A percentile compares a stretch with the other conserved stretches of the same genome.
These are phyloP conservation scores for Leuciscus idus DNA, from an alignment of 2,113 vertebrate genomes.

Conservation along the genomic window DNA sequence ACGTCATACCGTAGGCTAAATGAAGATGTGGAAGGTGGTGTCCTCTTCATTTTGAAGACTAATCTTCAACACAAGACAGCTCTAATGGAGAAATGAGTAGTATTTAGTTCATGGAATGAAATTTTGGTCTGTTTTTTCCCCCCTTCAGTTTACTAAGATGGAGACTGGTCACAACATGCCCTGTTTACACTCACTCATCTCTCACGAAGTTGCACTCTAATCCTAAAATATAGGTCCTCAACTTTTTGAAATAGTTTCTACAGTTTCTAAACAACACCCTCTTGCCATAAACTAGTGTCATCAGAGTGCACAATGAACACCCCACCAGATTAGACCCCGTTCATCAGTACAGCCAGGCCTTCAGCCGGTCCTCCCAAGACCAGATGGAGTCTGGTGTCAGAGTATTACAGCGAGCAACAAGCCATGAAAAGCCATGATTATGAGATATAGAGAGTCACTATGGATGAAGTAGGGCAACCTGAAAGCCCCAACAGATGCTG, in stretches of 20 bases:
- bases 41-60: neutral
- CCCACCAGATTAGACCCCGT: neutral
- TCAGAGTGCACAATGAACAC: neutral
- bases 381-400: neutral
- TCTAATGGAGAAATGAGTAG: neutral
- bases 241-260: neutral
- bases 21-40: neutral
- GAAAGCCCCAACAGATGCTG: neutral
- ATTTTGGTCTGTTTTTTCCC: neutral
- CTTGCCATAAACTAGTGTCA: neutral
- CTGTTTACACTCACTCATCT: neutral
- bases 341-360: neutral
- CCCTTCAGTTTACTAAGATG: neutral
- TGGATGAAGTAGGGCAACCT: slow-evolving; percentile 15
- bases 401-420: neutral
- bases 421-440: neutral
- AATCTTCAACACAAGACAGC: neutral
- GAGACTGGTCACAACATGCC: neutral
- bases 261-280: neutral
- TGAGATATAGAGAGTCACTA: neutral
- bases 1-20: too few species aligned
- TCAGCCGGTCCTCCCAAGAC: neutral
- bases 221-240: neutral
- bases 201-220: neutral
- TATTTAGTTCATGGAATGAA: neutral